phyloP scores from a whole-genome alignment of 1,140 invertebrate genomes.

The Holotrichia oblita region DNA sequence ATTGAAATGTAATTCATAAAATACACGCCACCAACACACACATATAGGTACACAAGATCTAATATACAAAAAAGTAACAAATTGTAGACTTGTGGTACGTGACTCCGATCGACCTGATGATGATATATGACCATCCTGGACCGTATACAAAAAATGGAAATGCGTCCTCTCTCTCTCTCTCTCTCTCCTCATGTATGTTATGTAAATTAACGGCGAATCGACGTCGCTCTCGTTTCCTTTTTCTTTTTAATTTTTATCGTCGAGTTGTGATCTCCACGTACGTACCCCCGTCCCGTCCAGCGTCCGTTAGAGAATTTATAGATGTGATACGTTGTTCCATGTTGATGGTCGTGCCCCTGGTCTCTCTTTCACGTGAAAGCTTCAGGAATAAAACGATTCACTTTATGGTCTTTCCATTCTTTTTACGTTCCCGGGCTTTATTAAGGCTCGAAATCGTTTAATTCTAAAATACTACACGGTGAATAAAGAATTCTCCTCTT shows the following conservation, averaged over 20 bases:
- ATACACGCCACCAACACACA: neutral
- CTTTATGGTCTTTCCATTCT: constrained; percentile 26
- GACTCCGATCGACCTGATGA: neutral
- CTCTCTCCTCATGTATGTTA: too few species aligned
- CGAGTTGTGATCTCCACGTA: constrained; percentile 16
- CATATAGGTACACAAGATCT: neutral
- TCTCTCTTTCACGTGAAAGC: neutral
- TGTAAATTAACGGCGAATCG: constrained; percentile 31
- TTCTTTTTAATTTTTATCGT: constrained; percentile 25
- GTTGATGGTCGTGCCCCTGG: neutral
- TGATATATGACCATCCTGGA: constrained; percentile 1
- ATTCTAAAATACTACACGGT: neutral
- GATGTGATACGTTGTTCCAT: constrained; percentile 6
- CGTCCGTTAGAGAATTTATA: constrained; percentile 22
- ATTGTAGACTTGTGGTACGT: neutral
- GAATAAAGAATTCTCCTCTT: neutral
- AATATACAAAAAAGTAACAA: neutral
- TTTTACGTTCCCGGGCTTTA: neutral
- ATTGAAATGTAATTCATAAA: constrained; percentile 11
- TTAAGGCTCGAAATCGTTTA: constrained; percentile 22
- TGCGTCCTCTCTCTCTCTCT: neutral
- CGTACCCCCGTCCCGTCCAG: too few species aligned
- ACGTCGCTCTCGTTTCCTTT: neutral
- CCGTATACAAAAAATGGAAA: constrained; percentile 25
- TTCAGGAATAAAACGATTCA: constrained; percentile 29